Evolutionary conservation across 2,113 vertebrate species (phyloP).

Genomic region (Lanius ludovicianus): DNA sequence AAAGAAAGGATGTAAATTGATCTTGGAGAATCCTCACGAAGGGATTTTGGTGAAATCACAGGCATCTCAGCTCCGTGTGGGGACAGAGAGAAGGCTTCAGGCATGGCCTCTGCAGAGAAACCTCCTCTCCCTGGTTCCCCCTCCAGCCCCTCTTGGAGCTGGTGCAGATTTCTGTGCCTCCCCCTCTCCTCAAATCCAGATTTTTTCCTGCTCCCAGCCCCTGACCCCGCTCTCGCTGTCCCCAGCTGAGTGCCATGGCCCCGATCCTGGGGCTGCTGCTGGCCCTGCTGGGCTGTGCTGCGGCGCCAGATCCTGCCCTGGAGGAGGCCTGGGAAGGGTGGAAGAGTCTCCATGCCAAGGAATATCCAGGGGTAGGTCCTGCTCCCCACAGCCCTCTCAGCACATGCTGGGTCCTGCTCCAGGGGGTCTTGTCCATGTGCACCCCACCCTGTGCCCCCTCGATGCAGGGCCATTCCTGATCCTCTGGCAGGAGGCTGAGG

Average conservation of each 20-base stretch:
- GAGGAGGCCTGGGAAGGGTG: slow-evolving; percentile 44
- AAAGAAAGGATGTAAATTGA: background rate
- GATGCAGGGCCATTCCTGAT: accelerated
- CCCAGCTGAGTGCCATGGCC: background rate
- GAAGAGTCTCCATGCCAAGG: slow-evolving; percentile 18
- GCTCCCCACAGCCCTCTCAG: too few relatives aligned
- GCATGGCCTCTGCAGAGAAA: background rate
- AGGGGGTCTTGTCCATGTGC: too few relatives aligned
- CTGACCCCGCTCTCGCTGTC: accelerated
- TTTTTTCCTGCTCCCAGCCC: background rate
- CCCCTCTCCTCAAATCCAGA: background rate
- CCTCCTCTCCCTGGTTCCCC: background rate
- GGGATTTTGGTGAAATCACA: background rate
- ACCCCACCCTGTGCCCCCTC: accelerated
- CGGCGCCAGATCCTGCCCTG: background rate
- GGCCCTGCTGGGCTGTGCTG: background rate
- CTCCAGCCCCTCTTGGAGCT: background rate
- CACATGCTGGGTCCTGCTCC: accelerated
- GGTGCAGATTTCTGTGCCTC: background rate
- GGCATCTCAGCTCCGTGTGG: background rate
- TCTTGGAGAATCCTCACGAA: accelerated
- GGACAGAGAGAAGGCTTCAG: background rate
- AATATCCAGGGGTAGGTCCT: slow-evolving; percentile 16
- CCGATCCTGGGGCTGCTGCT: background rate
- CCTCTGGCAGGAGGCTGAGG: background rate